Conservation (phyloP, 2,113 vertebrate species). For the Clarias magur region DNA sequence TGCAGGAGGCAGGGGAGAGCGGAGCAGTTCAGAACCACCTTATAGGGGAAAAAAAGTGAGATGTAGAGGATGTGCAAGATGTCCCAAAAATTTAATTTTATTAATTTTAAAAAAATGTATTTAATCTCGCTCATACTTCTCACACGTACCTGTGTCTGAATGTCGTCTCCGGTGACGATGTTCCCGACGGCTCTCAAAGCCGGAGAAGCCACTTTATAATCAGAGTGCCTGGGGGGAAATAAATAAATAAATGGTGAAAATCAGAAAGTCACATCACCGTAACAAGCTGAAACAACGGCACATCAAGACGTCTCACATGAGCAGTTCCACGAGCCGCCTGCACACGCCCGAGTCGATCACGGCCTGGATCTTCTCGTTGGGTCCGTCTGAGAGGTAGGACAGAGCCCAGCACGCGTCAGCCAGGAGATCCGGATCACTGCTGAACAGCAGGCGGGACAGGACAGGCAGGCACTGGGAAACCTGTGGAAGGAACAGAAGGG, state of each 20-base stretch:
- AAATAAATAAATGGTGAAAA: neutral
- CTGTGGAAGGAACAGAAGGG: conserved; percentile 62
- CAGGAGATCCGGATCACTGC: conserved; percentile 94
- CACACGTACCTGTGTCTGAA: conserved; percentile 90
- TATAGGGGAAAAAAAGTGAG: neutral
- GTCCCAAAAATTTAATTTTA: too few relatives aligned
- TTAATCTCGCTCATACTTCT: neutral
- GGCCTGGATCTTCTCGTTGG: conserved; percentile 98
- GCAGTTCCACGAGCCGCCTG: conserved; percentile 90
- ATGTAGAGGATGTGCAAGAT: neutral
- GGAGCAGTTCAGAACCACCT: conserved; percentile 98
- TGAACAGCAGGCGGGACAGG: conserved; percentile 92
- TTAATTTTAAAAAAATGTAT: neutral
- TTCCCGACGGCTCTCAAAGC: conserved; percentile 96
- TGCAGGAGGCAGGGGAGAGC: conserved; percentile 96
- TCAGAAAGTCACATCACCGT: neutral
- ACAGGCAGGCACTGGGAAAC: conserved; percentile 95
- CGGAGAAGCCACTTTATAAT: conserved; percentile 97
- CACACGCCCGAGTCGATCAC: conserved; percentile 98
- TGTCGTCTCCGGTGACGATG: conserved; percentile 96
- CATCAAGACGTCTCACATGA: conserved; percentile 82
- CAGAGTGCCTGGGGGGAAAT: conserved; percentile 82
- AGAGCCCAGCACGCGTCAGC: conserved; percentile 98
- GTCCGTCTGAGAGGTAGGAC: conserved; percentile 95
- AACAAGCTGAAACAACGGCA: too few relatives aligned